Conservation (phyloP, 2,888 invertebrate genomes). For the Leptura quadrifasciata region DNA sequence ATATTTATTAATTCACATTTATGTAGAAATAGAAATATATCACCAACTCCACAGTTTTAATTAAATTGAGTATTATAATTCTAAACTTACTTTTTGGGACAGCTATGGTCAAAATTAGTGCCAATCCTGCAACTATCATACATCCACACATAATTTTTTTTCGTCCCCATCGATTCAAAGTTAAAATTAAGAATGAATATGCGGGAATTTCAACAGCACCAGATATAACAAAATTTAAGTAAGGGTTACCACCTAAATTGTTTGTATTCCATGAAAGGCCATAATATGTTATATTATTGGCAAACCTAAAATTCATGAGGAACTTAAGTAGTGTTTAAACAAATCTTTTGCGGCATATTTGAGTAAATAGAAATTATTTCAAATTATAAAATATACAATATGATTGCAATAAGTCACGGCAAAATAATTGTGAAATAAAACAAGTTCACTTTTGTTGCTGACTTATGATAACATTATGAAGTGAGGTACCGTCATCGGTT, state of each 20-base stretch:
- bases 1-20: no score
- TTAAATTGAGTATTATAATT: neutral
- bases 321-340: neutral
- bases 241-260: conserved; percentile 82
- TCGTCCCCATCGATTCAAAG: conserved; percentile 83
- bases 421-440: no score
- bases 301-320: conserved; percentile 81
- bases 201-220: conserved; percentile 87
- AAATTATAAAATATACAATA: no score
- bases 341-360: neutral
- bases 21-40: no score
- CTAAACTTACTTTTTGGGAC: conserved; percentile 76
- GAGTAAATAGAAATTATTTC: no score
- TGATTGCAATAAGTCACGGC: no score
- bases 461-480: no score
- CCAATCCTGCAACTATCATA: conserved; percentile 79
- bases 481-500: no score
- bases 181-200: conserved; percentile 80
- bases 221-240: conserved; percentile 84
- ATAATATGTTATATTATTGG: conserved; percentile 86
- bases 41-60: neutral
- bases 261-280: conserved; percentile 86
- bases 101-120: conserved; percentile 77
- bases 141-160: conserved; percentile 82
- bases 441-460: no score